Evolutionary conservation across 2,888 invertebrate genomes (phyloP).

Genomic region (Acronicta leporina): DNA sequence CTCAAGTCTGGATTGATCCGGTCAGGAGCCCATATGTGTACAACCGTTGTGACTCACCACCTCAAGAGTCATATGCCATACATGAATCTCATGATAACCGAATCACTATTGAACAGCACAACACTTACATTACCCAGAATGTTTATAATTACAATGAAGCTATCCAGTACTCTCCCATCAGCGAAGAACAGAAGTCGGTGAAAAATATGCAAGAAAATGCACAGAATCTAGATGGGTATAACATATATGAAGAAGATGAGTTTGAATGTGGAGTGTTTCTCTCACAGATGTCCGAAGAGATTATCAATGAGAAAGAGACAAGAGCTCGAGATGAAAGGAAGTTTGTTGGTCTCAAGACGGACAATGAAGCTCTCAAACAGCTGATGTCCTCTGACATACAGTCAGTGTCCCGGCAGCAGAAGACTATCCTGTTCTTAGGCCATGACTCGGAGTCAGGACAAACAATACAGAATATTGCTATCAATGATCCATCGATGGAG

Average conservation of each 20-base stretch:
- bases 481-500: slow-evolving; percentile 72
- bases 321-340: slow-evolving; percentile 66
- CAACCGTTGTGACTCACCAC: slow-evolving; percentile 67
- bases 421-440: slow-evolving; percentile 80
- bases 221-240: slow-evolving; percentile 56
- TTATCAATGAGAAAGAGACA: slow-evolving; percentile 72
- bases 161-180: slow-evolving; percentile 60
- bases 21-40: slow-evolving; percentile 77
- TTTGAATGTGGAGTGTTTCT: slow-evolving; percentile 77
- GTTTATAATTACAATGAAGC: slow-evolving; percentile 74
- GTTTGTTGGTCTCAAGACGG: slow-evolving; percentile 65
- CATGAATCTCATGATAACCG: slow-evolving; percentile 64
- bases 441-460: slow-evolving; percentile 75
- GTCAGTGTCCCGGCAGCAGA: slow-evolving; percentile 74
- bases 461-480: slow-evolving; percentile 81
- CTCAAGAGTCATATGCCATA: slow-evolving; percentile 65
- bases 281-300: slow-evolving; percentile 75
- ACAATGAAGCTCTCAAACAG: slow-evolving; percentile 78
- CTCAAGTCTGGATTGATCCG: slow-evolving; percentile 82
- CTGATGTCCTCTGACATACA: slow-evolving; percentile 80
- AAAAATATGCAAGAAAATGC: slow-evolving; percentile 56
- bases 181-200: slow-evolving; percentile 66
- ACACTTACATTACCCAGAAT: slow-evolving; percentile 79
- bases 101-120: slow-evolving; percentile 76
- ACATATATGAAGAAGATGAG: slow-evolving; percentile 74